A percentile compares a stretch with the other conserved stretches of the same genome.
Conservation (phyloP, 2,888 invertebrate genomes). For the Tetragnatha montana region DNA sequence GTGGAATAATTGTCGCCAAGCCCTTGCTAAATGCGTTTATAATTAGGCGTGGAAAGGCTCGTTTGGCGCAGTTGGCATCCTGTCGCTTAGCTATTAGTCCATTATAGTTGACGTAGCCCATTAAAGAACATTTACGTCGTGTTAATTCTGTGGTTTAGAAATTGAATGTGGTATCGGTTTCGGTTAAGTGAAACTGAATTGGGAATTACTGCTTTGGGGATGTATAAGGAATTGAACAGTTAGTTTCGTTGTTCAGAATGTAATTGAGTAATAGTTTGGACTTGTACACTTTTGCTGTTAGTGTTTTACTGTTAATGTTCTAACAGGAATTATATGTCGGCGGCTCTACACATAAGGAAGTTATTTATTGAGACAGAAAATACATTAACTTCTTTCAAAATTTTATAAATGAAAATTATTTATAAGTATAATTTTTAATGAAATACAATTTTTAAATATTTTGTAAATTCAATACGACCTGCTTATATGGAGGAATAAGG, state of each 20-base stretch:
- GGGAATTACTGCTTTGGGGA: not conserved
- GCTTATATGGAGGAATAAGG: no score
- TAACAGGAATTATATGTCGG: not conserved
- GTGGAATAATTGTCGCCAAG: conserved; percentile 12
- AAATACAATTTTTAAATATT: no score
- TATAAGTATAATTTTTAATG: no score
- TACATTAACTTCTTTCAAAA: no score
- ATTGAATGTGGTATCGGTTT: not conserved
- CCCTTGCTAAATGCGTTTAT: conserved; percentile 25
- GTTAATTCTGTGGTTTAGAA: not conserved
- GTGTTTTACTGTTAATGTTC: not conserved
- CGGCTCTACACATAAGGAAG: no score
- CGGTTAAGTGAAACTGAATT: not conserved
- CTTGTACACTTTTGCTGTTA: not conserved
- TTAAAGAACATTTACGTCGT: not conserved
- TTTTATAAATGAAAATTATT: no score
- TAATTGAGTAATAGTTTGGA: not conserved
- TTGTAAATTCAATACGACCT: no score
- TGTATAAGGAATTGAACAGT: not conserved
- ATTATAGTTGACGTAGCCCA: not conserved
- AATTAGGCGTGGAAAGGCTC: not conserved
- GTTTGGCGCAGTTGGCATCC: not conserved
- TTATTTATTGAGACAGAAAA: no score
- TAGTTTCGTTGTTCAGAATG: not conserved
- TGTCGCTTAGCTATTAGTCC: not conserved